Percentiles rank a stretch among this genome's conserved stretches.
These are phyloP conservation scores for Drosophila buzzatii DNA, from an alignment of 2,888 invertebrate species.

Conservation along the genomic window DNA sequence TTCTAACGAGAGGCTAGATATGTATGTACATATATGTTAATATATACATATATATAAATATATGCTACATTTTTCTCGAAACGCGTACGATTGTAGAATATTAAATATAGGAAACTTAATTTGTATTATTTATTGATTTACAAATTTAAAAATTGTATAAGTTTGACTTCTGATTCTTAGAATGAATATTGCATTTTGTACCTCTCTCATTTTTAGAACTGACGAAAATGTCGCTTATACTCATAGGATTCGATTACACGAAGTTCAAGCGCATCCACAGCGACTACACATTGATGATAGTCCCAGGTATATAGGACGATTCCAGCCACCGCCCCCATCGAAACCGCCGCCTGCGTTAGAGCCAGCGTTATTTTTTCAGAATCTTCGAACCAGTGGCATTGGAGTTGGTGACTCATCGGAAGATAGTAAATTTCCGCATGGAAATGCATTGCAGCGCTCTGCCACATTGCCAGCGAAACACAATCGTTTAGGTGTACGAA, in stretches of 20 bases:
- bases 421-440: constrained; percentile 29
- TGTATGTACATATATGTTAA: neutral
- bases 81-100: neutral
- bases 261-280: constrained; percentile 33
- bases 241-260: constrained; percentile 22
- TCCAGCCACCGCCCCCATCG: constrained; percentile 59
- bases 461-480: constrained; percentile 84
- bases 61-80: neutral
- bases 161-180: neutral
- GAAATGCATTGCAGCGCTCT: constrained; percentile 82
- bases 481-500: constrained; percentile 73
- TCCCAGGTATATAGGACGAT: constrained; percentile 29
- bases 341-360: constrained; percentile 61
- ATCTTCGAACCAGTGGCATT: constrained; percentile 19
- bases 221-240: constrained; percentile 62
- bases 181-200: neutral
- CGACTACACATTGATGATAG: constrained; percentile 29
- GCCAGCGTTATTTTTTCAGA: constrained; percentile 40
- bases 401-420: constrained; percentile 21
- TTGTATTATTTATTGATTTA: no score
- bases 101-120: neutral
- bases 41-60: neutral
- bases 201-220: constrained; percentile 41
- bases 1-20: neutral
- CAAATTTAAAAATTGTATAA: neutral